A percentile compares a stretch with the other conserved stretches of the same genome.
phyloP scores from a whole-genome alignment of 1,140 invertebrate species.

The Drosophila triauraria region DNA sequence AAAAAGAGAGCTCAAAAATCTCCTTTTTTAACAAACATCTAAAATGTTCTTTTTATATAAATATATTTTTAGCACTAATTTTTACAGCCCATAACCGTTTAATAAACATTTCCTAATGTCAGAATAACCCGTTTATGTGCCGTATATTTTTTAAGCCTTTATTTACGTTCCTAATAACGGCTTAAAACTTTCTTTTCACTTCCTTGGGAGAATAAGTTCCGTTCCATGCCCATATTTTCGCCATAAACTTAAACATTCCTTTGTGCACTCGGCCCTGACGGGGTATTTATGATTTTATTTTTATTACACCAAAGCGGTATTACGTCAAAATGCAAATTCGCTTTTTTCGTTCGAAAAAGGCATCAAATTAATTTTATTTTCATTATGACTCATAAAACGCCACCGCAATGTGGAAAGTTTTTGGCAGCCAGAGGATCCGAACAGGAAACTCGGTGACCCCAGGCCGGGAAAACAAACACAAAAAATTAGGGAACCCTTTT shows the following conservation, averaged over 20 bases:
- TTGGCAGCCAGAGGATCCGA: conserved; percentile 23
- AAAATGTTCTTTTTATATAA: background rate
- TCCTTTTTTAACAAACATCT: too few relatives aligned
- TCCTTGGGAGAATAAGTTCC: conserved; percentile 5
- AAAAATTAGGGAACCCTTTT: conserved; percentile 53
- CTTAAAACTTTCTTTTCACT: conserved; percentile 36
- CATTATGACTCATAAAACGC: conserved; percentile 73
- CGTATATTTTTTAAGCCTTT: conserved; percentile 19
- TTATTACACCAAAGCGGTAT: conserved; percentile 67
- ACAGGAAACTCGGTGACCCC: conserved; percentile 32
- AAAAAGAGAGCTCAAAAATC: too few relatives aligned
- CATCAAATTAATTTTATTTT: conserved; percentile 82
- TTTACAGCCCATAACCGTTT: conserved; percentile 9
- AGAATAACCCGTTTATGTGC: conserved; percentile 15
- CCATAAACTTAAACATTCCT: conserved; percentile 43
- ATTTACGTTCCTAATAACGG: conserved; percentile 32
- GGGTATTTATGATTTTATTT: conserved; percentile 59
- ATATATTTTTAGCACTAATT: background rate
- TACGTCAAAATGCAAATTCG: conserved; percentile 63
- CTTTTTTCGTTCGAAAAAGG: conserved; percentile 44
- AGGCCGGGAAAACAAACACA: conserved; percentile 43
- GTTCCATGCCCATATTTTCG: conserved; percentile 17
- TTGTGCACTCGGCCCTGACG: conserved; percentile 24
- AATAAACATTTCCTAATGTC: conserved; percentile 11
- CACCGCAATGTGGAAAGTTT: conserved; percentile 66